These are phyloP conservation scores for Adelognathus sp. DNA, from an alignment of 2,888 invertebrate genomes.

Conservation along the genomic window DNA sequence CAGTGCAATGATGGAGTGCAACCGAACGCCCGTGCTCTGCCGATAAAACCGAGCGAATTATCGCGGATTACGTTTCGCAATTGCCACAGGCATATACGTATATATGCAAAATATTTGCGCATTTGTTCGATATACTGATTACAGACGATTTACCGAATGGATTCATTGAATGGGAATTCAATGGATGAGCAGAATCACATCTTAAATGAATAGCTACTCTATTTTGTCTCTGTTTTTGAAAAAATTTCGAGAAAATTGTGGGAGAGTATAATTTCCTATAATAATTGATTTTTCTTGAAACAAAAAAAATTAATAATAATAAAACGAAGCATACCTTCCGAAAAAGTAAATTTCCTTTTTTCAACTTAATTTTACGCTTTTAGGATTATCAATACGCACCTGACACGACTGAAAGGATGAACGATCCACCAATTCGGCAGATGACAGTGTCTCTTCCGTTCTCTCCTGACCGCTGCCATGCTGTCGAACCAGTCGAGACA, in stretches of 20 bases:
- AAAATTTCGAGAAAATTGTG: no score
- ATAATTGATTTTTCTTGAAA: no score
- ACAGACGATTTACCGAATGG: background rate
- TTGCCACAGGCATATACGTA: conserved; percentile 11
- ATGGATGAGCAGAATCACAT: background rate
- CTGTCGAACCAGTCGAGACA: conserved; percentile 67
- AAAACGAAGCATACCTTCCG: no score
- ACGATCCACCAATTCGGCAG: conserved; percentile 72
- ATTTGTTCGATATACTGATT: background rate
- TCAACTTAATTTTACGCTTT: no score
- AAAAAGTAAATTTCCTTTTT: no score
- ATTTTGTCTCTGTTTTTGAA: no score
- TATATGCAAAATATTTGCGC: background rate
- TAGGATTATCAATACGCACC: conserved; percentile 62
- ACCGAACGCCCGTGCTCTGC: conserved; percentile 11
- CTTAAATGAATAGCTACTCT: no score
- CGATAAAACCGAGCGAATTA: conserved; percentile 37
- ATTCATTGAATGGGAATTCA: no score
- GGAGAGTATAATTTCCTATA: no score
- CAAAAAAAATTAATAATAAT: no score
- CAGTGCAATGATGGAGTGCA: conserved; percentile 33
- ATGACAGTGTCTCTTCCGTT: conserved; percentile 68
- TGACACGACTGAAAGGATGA: conserved; percentile 74
- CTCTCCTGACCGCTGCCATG: conserved; percentile 66
- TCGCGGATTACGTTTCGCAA: conserved; percentile 39